Base-by-base conservation (phyloP, 2,797 vertebrate species). In the Enteromius viviparus region DNA sequence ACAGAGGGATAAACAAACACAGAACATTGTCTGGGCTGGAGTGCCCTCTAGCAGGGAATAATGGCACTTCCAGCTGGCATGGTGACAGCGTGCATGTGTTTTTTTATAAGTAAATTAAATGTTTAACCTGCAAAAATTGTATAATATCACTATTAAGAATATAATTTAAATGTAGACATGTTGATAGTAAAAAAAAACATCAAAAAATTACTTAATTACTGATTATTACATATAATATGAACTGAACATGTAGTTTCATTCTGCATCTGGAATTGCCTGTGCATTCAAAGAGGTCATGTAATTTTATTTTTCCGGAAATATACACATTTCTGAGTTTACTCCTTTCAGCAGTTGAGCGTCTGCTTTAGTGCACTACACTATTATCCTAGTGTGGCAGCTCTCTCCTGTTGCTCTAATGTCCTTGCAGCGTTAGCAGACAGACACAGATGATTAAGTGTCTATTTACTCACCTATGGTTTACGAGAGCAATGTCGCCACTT, bases 381-480 rank as follows among this genome's bases (percentile, higher is more conserved):
- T 70, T 82, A 68, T 58, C 69, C 60, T 62, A 86, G 85, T 86
- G 68, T 85, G 85, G 85, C 75, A 80, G 84, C 84, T 87, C 76
- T 82, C 84, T 90, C 86, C 84, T 83, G 84, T 83, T 81, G 81
- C 88, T 81, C 85, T 87, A 87, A 86, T 87, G 82, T 81, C 87
- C 84, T 86, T 88, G 88, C 81, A 85, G 83, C 81, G 83, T 90
- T 87, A 88, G 86, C 82, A 87, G 86, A 82, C 83, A 89, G 87
- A 88, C 85, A 84, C 84, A 89, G 87, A 94, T 92, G 91, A 94
- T 93, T 92, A 93, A 93, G 93, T 83, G 90, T 90, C 84, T 70
- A 89, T 93, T 93, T 91, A 88, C 85, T 86, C 82, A 88, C 87
- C 83, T 90, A 87, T 84, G 55, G 89, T 87, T 86, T 79, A 84